Evolutionary conservation across 1,140 invertebrate genomes (phyloP), one percentile per base, ranked within the genome.

Genomic region (Neodiprion fabricii): DNA sequence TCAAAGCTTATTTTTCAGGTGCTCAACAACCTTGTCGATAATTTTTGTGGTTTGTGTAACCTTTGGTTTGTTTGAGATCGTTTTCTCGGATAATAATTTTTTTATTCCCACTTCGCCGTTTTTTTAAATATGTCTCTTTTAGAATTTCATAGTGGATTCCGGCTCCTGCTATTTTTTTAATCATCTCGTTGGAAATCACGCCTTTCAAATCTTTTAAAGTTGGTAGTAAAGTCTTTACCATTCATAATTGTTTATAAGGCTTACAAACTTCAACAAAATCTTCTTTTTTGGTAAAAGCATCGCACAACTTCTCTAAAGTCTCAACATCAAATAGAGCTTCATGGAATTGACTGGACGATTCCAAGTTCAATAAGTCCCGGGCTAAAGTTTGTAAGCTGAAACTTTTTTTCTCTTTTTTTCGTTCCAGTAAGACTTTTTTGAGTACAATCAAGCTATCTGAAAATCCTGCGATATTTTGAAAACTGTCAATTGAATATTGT

Each of bases 251-350:
- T 17, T 17, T 17, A 17, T 17, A 17, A 17, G 17, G 17, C 17
- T 17, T 17, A 17, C 17, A 17, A 17, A 17, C 17, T 17, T 17
- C 17, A 17, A 17, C 17, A 17, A 17, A 17, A 17, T 17, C 53
- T 72, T 72, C 53, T 65, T 72, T 72, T 72, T 72, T 66, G 53
- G 28, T 21, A 40, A 65, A 72, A 72, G 71, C 23, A 72, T 72
- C 21, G 50, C 71, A 72, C 71, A 72, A 48, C 23, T 72, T 72
- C 53, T 72, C 71, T 65, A 72, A 28, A 40, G 28, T 66, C 71
- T 72, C 71, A n/a, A 72, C 71, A 65, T 72, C 71, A 14, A 72
- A 72, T 66, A 72, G 71, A 66, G 50, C 71, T 72, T 72, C 71
- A 72, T 72, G 71, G 21, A 72, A 72, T 14, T 53, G 50, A 53